A percentile compares a stretch with the other conserved stretches of the same genome.
Evolutionary conservation across 2,797 vertebrate genomes (phyloP).

Genomic region (Cetoscarus ocellatus): DNA sequence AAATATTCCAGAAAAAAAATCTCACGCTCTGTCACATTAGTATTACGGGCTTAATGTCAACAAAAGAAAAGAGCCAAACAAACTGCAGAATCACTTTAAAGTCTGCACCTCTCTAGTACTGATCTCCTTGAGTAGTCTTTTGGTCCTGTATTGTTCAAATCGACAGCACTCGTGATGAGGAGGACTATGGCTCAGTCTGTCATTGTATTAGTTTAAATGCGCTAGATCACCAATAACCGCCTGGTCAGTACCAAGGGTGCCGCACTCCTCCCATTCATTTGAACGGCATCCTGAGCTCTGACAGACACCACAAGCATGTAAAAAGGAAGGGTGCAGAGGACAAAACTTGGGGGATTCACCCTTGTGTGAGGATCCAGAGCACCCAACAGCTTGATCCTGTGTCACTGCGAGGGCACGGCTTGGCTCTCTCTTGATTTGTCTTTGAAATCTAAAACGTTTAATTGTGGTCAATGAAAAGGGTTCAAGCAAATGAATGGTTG

Average conservation of each 20-base stretch:
- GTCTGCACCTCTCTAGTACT: slow-evolving; percentile 17
- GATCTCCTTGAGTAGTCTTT: slow-evolving; percentile 33
- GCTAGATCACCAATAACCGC: slow-evolving; percentile 77
- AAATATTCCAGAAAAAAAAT: neutral
- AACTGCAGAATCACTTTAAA: slow-evolving; percentile 15
- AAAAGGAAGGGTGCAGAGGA: slow-evolving; percentile 80
- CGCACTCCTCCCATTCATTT: slow-evolving; percentile 76
- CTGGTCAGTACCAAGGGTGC: slow-evolving; percentile 76
- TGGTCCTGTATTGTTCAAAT: slow-evolving; percentile 36
- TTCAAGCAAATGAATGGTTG: slow-evolving; percentile 82
- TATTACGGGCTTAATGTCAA: slow-evolving; percentile 1
- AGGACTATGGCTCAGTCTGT: slow-evolving; percentile 55
- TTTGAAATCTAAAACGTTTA: slow-evolving; percentile 87
- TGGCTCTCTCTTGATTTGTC: slow-evolving; percentile 82
- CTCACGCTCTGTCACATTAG: slow-evolving; percentile 7
- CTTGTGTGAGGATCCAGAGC: slow-evolving; percentile 76
- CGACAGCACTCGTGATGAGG: slow-evolving; percentile 32
- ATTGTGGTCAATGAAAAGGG: slow-evolving; percentile 85
- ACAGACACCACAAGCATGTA: slow-evolving; percentile 74
- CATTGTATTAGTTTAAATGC: slow-evolving; percentile 74
- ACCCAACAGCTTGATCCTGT: slow-evolving; percentile 85
- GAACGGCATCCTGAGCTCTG: slow-evolving; percentile 71
- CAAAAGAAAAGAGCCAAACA: slow-evolving; percentile 34
- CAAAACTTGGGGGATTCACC: slow-evolving; percentile 83
- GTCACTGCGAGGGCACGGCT: slow-evolving; percentile 81